Conservation (phyloP, 2,797 vertebrate species). For the Tarsius wallacei region DNA sequence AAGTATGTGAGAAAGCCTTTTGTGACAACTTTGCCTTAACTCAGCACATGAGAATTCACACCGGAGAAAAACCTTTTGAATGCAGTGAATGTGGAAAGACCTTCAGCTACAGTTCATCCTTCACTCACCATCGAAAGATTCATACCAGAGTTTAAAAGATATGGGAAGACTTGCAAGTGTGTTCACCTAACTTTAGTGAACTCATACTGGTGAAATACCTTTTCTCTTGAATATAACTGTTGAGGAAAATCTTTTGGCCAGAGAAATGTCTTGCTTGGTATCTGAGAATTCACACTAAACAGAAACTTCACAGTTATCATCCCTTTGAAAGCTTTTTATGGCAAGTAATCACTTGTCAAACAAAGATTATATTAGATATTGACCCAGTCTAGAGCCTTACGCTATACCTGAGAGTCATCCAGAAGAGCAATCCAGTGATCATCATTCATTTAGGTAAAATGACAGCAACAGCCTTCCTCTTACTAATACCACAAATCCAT, state of each 20-base stretch:
- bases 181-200: background rate
- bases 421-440: background rate
- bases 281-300: slow-evolving; percentile 2
- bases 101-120: slow-evolving; percentile 73
- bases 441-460: slow-evolving; percentile 19
- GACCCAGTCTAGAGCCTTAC: background rate
- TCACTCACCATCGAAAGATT: slow-evolving; percentile 66
- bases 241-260: slow-evolving; percentile 22
- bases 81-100: slow-evolving; percentile 69
- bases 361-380: slow-evolving; percentile 22
- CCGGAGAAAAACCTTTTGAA: slow-evolving; percentile 71
- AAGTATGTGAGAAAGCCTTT: slow-evolving; percentile 70
- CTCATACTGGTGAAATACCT: slow-evolving; percentile 27
- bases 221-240: slow-evolving; percentile 52
- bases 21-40: slow-evolving; percentile 73
- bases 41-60: slow-evolving; percentile 75
- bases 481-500: background rate
- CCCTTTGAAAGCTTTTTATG: background rate
- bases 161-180: background rate
- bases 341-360: background rate
- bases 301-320: background rate
- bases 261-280: slow-evolving; percentile 25
- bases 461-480: background rate
- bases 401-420: background rate
- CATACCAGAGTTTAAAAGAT: slow-evolving; percentile 54